Conservation (phyloP, 1,140 invertebrate species). For the Orchesella cincta region DNA sequence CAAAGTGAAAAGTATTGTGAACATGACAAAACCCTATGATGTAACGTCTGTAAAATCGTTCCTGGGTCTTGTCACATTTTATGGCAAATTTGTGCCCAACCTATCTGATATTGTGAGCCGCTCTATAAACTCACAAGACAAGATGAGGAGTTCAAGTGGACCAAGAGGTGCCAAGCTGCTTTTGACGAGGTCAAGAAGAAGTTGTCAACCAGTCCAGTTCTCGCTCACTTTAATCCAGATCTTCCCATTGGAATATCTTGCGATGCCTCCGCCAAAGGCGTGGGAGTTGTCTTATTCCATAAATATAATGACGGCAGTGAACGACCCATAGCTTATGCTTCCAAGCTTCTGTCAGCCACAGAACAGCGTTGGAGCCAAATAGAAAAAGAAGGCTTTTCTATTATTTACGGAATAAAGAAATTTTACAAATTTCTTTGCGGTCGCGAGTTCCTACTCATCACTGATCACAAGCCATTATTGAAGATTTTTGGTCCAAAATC, state of each 20-base stretch:
- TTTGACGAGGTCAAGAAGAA: constrained; percentile 51
- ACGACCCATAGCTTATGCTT: constrained; percentile 59
- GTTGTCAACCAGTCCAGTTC: constrained; percentile 26
- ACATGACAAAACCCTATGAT: constrained; percentile 48
- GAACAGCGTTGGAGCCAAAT: constrained; percentile 61
- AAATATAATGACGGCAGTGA: constrained; percentile 53
- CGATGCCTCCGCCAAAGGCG: constrained; percentile 56
- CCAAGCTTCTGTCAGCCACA: constrained; percentile 56
- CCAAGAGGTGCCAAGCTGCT: constrained; percentile 44
- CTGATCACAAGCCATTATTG: constrained; percentile 59
- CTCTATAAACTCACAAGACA: constrained; percentile 50
- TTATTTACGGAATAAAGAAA: constrained; percentile 58
- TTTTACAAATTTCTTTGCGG: constrained; percentile 61
- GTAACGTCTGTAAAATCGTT: constrained; percentile 49
- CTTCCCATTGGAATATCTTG: constrained; percentile 59
- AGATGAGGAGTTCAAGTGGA: constrained; percentile 50
- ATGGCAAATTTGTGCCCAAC: constrained; percentile 54
- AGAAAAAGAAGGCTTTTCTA: constrained; percentile 61
- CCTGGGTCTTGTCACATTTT: constrained; percentile 54
- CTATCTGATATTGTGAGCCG: constrained; percentile 49
- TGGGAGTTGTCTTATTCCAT: constrained; percentile 59
- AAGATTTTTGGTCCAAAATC: constrained; percentile 54
- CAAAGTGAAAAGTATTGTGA: constrained; percentile 53
- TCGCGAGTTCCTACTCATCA: constrained; percentile 55
- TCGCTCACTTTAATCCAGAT: constrained; percentile 57